Evolutionary conservation across 2,113 vertebrate genomes (phyloP), one percentile per base, ranked within the genome.

Genomic region (Heterochromis multidens): DNA sequence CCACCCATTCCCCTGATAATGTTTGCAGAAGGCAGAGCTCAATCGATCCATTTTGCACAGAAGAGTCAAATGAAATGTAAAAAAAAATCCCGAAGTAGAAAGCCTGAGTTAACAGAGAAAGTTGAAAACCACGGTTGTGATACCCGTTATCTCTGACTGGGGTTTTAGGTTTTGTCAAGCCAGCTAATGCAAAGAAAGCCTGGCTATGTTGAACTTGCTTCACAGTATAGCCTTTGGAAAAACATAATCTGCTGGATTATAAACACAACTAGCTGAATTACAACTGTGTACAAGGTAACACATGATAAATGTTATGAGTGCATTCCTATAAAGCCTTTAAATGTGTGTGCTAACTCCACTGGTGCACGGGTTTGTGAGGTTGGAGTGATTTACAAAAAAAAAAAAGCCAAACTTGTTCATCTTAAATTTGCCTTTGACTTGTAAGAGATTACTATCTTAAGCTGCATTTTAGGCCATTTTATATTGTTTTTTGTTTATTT

Each of bases 61-160:
- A n/a, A n/a, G n/a, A n/a, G n/a, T n/a, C n/a, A n/a, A n/a, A n/a
- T n/a, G n/a, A n/a, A n/a, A n/a, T n/a, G n/a, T n/a, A n/a, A n/a
- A n/a, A n/a, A n/a, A n/a, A n/a, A n/a, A n/a, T n/a, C n/a, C n/a
- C n/a, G n/a, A n/a, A n/a, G n/a, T n/a, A n/a, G n/a, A n/a, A n/a
- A n/a, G n/a, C n/a, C n/a, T n/a, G n/a, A n/a, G n/a, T n/a, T n/a
- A n/a, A n/a, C n/a, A 40, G 33, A 65, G 33, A 65, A 23, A 65
- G 62, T 0, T 65, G 33, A 40, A 23, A 2, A 65, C 61, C 21
- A 37, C 61, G 21, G 0, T 3, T 63, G 21, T 8, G 33, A 5
- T 33, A 4, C 23, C 21, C 61, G 23, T 63, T 33, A 37, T 63
- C 61, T 63, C 33, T 37, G 61, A 63, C 61, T 63, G 4, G 21